Evolutionary conservation across 2,888 invertebrate species (phyloP).

Genomic region (Caenorhabditis sp.): DNA sequence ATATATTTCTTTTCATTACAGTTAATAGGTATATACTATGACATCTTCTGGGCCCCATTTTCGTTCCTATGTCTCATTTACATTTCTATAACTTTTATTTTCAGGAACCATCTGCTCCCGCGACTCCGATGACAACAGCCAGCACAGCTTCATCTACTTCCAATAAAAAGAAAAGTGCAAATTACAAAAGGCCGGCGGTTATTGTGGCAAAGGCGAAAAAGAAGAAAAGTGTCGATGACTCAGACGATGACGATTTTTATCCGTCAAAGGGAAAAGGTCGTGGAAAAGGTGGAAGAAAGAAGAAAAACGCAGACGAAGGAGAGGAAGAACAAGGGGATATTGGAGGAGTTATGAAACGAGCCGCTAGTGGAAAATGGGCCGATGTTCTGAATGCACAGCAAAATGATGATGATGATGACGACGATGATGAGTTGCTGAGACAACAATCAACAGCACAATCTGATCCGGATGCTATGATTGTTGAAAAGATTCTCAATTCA

Average conservation of each 20-base stretch:
- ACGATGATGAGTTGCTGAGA: constrained; percentile 32
- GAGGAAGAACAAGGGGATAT: constrained; percentile 8
- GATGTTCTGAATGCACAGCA: constrained; percentile 5
- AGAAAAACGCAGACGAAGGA: constrained; percentile 14
- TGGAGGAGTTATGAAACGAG: neutral
- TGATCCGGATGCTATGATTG: constrained; percentile 32
- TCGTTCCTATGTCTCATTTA: no score
- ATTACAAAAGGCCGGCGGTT: constrained; percentile 18
- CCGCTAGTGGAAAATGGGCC: constrained; percentile 17
- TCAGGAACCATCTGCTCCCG: constrained; percentile 49
- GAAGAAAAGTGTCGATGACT: constrained; percentile 44
- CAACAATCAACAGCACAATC: constrained; percentile 13
- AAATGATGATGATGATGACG: constrained; percentile 19
- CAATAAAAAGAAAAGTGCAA: constrained; percentile 7
- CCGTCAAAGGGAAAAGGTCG: constrained; percentile 21
- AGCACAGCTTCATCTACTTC: neutral
- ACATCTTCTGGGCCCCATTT: no score
- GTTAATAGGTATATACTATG: no score
- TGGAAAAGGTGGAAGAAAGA: constrained; percentile 14
- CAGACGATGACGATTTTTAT: constrained; percentile 44
- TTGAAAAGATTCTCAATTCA: constrained; percentile 44
- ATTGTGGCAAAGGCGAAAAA: constrained; percentile 25
- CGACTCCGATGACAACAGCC: constrained; percentile 16
- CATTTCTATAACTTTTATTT: no score
- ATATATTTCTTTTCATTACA: no score